Evolutionary conservation across 2,888 invertebrate species (phyloP).

Genomic region (Coelopa pilipes): DNA sequence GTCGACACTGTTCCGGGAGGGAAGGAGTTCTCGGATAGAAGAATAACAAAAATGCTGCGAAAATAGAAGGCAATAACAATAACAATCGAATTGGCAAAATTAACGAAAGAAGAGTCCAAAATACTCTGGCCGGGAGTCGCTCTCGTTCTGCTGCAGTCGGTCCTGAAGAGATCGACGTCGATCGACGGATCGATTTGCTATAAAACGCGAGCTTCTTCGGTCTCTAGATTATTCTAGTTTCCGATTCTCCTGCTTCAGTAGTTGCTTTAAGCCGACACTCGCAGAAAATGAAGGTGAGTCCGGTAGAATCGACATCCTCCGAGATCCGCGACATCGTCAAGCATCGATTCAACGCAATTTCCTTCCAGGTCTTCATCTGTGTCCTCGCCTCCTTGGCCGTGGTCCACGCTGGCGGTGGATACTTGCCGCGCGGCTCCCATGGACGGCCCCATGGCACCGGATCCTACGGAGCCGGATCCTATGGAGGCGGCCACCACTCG

Average conservation of each 20-base stretch:
- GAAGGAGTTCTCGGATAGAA: background rate
- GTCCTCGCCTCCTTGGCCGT: conserved; percentile 46
- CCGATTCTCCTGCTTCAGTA: background rate
- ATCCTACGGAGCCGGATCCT: conserved; percentile 31
- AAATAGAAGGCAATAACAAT: background rate
- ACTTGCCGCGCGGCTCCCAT: conserved; percentile 37
- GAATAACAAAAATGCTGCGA: background rate
- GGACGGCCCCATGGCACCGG: too few species aligned
- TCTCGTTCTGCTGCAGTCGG: too few species aligned
- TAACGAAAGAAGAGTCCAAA: background rate
- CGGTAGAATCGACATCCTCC: too few species aligned
- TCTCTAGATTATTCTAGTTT: background rate
- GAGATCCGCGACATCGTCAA: too few species aligned
- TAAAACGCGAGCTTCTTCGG: background rate
- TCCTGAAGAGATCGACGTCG: too few species aligned
- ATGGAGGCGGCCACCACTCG: conserved; percentile 39
- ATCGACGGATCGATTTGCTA: background rate
- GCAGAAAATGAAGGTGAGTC: conserved; percentile 9
- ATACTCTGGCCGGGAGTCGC: too few species aligned
- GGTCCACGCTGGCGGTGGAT: conserved; percentile 44
- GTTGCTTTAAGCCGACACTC: background rate
- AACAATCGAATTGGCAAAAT: background rate
- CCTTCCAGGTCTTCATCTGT: conserved; percentile 46
- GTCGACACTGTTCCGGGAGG: background rate
- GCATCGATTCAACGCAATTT: too few species aligned